Conservation (phyloP, 2,888 invertebrate species). For the Enchytraeus crypticus region DNA sequence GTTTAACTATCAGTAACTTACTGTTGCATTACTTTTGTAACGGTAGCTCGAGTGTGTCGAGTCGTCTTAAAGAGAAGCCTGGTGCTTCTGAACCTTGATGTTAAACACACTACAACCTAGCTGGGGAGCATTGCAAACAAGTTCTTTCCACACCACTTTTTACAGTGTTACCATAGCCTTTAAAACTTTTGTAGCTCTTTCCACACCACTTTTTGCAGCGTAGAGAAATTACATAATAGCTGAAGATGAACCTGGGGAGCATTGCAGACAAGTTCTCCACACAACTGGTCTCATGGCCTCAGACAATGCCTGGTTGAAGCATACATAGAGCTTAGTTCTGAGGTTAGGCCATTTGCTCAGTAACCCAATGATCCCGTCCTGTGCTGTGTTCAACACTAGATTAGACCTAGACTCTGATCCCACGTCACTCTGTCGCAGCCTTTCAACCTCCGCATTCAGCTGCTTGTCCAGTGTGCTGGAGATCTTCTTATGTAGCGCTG, state of each 20-base stretch:
- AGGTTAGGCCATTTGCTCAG: conserved; percentile 46
- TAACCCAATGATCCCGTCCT: conserved; percentile 42
- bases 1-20: too few relatives aligned
- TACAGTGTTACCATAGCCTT: too few relatives aligned
- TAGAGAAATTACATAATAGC: conserved; percentile 8
- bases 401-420: conserved; percentile 42
- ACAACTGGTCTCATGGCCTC: conserved; percentile 37
- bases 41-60: too few relatives aligned
- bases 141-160: too few relatives aligned
- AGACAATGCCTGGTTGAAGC: conserved; percentile 44
- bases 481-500: conserved; percentile 36
- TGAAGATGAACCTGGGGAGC: conserved; percentile 40
- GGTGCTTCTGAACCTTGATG: too few relatives aligned
- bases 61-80: too few relatives aligned
- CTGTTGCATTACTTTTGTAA: too few relatives aligned
- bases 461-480: conserved; percentile 41
- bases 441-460: conserved; percentile 43
- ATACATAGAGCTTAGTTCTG: conserved; percentile 41
- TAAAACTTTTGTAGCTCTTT: too few relatives aligned
- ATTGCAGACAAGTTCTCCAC: conserved; percentile 43
- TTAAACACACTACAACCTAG: too few relatives aligned
- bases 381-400: conserved; percentile 37
- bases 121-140: too few relatives aligned
- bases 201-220: neutral
- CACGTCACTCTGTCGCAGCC: conserved; percentile 41